These are phyloP conservation scores for Branchipolynoe longqiensis DNA, from an alignment of 2,888 invertebrate species.

Conservation along the genomic window DNA sequence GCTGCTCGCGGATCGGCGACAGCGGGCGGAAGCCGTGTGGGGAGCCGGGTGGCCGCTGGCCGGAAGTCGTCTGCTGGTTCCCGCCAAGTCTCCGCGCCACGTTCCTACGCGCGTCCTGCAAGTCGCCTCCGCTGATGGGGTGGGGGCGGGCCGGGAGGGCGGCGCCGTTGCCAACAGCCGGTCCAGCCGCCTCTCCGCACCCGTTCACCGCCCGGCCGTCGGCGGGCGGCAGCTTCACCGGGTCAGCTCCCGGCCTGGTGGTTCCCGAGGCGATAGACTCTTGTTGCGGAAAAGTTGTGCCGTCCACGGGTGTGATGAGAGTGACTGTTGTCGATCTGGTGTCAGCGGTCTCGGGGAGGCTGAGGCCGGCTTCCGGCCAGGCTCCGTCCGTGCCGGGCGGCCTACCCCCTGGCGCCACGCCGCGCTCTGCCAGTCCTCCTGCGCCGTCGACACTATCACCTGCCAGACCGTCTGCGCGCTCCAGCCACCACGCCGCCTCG, in stretches of 20 bases:
- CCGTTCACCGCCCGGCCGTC: not conserved
- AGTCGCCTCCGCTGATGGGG: not conserved
- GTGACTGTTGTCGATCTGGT: not conserved
- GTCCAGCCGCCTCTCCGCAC: no score
- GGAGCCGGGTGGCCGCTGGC: not conserved
- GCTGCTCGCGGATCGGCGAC: conserved; percentile 41
- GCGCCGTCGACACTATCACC: not conserved
- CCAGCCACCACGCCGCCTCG: no score
- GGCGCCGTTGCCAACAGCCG: not conserved
- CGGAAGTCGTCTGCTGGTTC: not conserved
- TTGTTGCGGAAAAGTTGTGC: no score
- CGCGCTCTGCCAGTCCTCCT: not conserved
- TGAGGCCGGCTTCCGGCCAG: not conserved
- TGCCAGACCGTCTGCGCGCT: not conserved
- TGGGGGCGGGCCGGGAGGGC: not conserved
- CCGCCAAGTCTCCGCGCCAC: conserved; percentile 15
- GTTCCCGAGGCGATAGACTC: no score
- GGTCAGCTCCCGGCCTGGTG: no score
- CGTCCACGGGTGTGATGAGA: not conserved
- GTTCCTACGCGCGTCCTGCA: conserved; percentile 33
- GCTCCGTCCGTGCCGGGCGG: not conserved
- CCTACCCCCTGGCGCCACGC: not conserved
- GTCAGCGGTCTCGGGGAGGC: not conserved
- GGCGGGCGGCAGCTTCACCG: not conserved
- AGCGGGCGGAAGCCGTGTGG: not conserved